These are phyloP conservation scores for Drosophila seguyi DNA, from an alignment of 1,140 invertebrate genomes.

Conservation along the genomic window DNA sequence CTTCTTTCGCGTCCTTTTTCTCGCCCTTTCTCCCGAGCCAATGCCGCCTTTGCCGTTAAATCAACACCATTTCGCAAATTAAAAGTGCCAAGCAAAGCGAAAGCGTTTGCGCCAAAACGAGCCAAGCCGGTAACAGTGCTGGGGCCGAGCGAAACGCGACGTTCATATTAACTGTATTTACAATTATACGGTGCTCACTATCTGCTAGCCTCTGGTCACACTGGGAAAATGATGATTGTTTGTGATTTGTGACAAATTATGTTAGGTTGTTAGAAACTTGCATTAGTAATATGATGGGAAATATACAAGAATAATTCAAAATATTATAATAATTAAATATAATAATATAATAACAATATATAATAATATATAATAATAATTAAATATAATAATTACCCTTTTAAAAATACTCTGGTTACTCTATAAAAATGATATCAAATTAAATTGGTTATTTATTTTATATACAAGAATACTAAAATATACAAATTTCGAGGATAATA, in stretches of 20 bases:
- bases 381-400: too few relatives aligned
- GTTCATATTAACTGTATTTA: constrained; percentile 83
- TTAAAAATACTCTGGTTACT: too few relatives aligned
- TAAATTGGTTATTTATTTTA: neutral
- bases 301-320: too few relatives aligned
- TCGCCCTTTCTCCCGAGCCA: constrained; percentile 13
- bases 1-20: constrained; percentile 14
- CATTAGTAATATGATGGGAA: neutral
- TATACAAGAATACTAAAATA: neutral
- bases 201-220: constrained; percentile 23
- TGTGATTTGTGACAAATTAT: neutral
- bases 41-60: constrained; percentile 70
- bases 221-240: neutral
- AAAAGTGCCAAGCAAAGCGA: constrained; percentile 75
- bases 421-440: neutral
- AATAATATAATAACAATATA: too few relatives aligned
- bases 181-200: constrained; percentile 71
- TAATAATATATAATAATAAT: too few relatives aligned
- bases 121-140: constrained; percentile 5
- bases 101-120: constrained; percentile 35
- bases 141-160: constrained; percentile 2
- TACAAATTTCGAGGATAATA: neutral
- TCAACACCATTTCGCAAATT: constrained; percentile 84
- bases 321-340: too few relatives aligned
- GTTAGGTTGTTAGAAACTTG: neutral